These are phyloP conservation scores for Chymomyza costata DNA, from an alignment of 1,140 invertebrate species.

Conservation along the genomic window DNA sequence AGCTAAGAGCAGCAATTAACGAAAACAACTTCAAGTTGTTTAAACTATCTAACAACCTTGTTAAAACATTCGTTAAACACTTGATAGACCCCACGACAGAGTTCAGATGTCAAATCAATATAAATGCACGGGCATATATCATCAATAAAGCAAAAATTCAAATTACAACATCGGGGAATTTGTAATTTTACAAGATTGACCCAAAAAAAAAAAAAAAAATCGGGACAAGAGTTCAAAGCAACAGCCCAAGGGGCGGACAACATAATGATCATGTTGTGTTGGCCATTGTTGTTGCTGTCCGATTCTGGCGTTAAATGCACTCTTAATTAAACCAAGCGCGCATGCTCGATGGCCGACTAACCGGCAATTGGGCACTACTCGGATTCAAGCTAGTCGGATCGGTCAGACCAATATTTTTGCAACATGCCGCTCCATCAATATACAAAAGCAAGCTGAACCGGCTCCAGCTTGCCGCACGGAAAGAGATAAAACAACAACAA, in stretches of 20 bases:
- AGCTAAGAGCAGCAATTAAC: too few relatives aligned
- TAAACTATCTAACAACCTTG: too few relatives aligned
- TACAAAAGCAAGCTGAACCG: conserved; percentile 17
- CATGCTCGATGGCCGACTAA: too few relatives aligned
- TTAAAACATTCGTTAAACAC: too few relatives aligned
- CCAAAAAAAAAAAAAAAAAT: too few relatives aligned
- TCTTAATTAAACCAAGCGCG: conserved; percentile 41
- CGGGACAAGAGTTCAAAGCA: conserved; percentile 17
- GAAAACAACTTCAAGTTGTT: too few relatives aligned
- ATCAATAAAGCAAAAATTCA: too few relatives aligned
- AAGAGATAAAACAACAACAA: too few relatives aligned
- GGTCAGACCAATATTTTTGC: conserved; percentile 33
- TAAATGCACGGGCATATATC: conserved; percentile 16
- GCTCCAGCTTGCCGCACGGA: conserved; percentile 12
- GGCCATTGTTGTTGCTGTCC: too few relatives aligned
- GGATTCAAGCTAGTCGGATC: too few relatives aligned
- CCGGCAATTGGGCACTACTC: too few relatives aligned
- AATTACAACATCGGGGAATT: conserved; percentile 48
- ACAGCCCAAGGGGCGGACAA: conserved; percentile 14
- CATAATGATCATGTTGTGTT: conserved; percentile 18
- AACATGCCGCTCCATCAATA: conserved; percentile 10
- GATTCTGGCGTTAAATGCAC: conserved; percentile 8
- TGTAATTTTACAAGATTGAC: neutral
- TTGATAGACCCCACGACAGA: too few relatives aligned
- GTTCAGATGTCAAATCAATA: conserved; percentile 64